A percentile compares a stretch with the other conserved stretches of the same genome.
Conservation (phyloP, 2,888 invertebrate species). For the Ormyrus pomaceus region DNA sequence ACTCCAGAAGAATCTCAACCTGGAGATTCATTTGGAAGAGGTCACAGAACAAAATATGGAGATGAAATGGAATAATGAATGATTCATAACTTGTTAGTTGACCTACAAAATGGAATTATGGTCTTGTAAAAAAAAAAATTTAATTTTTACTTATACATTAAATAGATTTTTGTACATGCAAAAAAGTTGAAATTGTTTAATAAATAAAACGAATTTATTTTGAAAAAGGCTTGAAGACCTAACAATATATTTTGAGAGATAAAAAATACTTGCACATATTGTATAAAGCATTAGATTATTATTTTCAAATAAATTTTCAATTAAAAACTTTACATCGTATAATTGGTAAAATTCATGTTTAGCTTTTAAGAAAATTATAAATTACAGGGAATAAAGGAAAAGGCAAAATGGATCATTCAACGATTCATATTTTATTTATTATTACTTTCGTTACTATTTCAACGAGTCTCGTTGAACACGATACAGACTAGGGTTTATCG, state of each 20-base stretch:
- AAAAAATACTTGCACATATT: background rate
- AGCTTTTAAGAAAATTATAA: constrained; percentile 3
- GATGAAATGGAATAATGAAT: constrained; percentile 47
- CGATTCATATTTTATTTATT: constrained; percentile 58
- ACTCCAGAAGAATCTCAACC: constrained; percentile 5
- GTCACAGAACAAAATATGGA: constrained; percentile 48
- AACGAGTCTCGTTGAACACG: constrained; percentile 58
- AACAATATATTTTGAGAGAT: background rate
- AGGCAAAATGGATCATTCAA: constrained; percentile 45
- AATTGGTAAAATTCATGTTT: background rate
- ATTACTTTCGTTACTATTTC: constrained; percentile 57
- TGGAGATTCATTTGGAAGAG: background rate
- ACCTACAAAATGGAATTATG: background rate
- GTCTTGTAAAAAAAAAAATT: constrained; percentile 9
- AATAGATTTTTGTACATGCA: constrained; percentile 13
- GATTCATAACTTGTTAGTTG: constrained; percentile 5
- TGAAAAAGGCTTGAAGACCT: background rate
- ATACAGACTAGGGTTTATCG: constrained; percentile 59
- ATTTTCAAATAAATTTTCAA: background rate
- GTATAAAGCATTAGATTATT: background rate
- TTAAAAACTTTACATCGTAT: background rate
- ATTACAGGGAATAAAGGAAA: constrained; percentile 28
- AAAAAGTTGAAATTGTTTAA: constrained; percentile 19
- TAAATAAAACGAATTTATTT: constrained; percentile 16
- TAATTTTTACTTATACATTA: constrained; percentile 14